These are phyloP conservation scores for Atta colombica DNA, from an alignment of 1,140 invertebrate species.

Conservation along the genomic window DNA sequence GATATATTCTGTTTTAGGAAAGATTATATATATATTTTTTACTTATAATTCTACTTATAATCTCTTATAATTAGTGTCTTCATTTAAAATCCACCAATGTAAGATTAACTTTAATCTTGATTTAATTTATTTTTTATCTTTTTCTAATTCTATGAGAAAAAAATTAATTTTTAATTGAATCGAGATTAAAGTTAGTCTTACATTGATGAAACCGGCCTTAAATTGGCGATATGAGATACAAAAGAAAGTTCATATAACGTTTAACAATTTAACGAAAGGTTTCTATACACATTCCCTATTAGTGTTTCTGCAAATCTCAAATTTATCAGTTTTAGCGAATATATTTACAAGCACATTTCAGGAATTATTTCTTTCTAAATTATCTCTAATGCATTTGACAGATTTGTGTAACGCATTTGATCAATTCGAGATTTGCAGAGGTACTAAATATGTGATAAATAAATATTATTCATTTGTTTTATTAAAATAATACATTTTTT, in stretches of 20 bases:
- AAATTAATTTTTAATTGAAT: too few species aligned
- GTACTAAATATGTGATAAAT: background rate
- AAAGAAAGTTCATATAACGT: background rate
- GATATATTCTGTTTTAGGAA: background rate
- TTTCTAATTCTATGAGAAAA: too few species aligned
- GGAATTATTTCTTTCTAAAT: background rate
- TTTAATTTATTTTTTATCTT: too few species aligned
- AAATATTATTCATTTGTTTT: background rate
- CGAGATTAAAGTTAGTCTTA: too few species aligned
- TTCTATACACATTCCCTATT: background rate
- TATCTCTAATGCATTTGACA: background rate
- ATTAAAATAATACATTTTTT: background rate
- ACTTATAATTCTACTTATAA: background rate
- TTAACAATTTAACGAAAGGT: background rate
- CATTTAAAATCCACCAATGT: too few species aligned
- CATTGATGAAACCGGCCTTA: too few species aligned
- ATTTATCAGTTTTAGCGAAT: background rate
- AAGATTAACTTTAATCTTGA: too few species aligned
- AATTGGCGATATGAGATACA: background rate
- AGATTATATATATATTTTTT: slow-evolving; percentile 18
- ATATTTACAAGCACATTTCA: background rate
- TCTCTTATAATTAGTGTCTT: background rate
- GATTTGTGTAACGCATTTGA: background rate
- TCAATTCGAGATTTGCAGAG: background rate
- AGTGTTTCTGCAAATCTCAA: background rate